A percentile compares a stretch with the other conserved stretches of the same genome.
phyloP scores from a whole-genome alignment of 2,797 vertebrate genomes.

The Syngnathus acus region DNA sequence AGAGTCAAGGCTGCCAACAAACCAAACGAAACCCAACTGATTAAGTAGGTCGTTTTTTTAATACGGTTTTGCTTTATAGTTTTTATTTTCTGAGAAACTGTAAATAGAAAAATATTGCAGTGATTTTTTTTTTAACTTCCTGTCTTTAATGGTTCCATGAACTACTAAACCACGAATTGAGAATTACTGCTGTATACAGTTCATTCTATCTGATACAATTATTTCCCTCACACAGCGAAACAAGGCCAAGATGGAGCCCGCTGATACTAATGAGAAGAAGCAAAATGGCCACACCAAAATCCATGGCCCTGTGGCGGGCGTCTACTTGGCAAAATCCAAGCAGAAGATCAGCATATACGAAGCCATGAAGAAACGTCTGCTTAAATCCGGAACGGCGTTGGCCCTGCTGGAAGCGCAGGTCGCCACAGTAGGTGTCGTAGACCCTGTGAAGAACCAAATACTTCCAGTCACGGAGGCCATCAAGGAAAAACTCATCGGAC shows the following conservation, averaged over 20 bases:
- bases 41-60: not conserved
- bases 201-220: not conserved
- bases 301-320: conserved; percentile 78
- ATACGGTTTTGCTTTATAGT: not conserved
- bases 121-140: not conserved
- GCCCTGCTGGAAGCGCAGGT: conserved; percentile 90
- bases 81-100: too few species aligned
- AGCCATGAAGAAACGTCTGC: conserved; percentile 86
- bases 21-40: not conserved
- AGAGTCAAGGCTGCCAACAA: not conserved
- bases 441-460: conserved; percentile 80
- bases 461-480: conserved; percentile 80
- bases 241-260: conserved; percentile 44
- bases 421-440: conserved; percentile 81
- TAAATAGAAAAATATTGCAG: too few species aligned
- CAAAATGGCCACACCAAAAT: conserved; percentile 51
- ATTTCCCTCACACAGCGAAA: conserved; percentile 18
- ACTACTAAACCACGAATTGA: not conserved
- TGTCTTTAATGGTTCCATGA: not conserved
- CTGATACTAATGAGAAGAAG: conserved; percentile 10
- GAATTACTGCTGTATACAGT: not conserved
- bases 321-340: conserved; percentile 80
- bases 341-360: conserved; percentile 84
- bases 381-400: conserved; percentile 80
- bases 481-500: conserved; percentile 79